These are phyloP conservation scores for Drosophila tripunctata DNA, from an alignment of 2,888 invertebrate species.

Conservation along the genomic window DNA sequence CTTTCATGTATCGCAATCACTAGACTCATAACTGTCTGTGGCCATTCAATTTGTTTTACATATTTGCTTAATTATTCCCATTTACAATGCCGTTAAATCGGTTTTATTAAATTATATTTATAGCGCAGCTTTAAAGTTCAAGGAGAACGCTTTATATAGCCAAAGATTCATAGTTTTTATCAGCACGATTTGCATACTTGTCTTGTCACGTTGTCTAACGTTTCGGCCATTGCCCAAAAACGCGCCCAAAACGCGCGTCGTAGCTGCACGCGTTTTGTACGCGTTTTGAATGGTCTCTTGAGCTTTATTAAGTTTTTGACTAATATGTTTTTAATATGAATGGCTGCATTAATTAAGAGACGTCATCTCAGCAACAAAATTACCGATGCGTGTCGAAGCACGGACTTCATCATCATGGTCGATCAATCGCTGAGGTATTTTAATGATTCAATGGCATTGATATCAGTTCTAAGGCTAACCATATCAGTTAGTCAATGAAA, in stretches of 20 bases:
- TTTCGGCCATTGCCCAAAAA: conserved; percentile 23
- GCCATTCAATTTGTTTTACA: not conserved
- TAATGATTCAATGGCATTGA: conserved; percentile 47
- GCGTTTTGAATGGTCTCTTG: conserved; percentile 27
- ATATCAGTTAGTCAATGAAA: conserved; percentile 38
- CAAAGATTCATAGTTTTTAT: conserved; percentile 11
- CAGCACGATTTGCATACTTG: conserved; percentile 56
- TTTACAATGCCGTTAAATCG: conserved; percentile 35
- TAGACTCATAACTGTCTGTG: conserved; percentile 14
- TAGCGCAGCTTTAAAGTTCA: conserved; percentile 67
- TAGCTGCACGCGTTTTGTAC: conserved; percentile 29
- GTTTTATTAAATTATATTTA: conserved; percentile 34
- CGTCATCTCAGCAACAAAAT: conserved; percentile 27
- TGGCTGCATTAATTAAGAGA: conserved; percentile 42
- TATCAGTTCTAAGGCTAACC: conserved; percentile 46
- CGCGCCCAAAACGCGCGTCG: conserved; percentile 19
- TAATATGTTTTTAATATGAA: conserved; percentile 73
- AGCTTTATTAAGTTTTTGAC: conserved; percentile 42
- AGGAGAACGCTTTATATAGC: conserved; percentile 51
- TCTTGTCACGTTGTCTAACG: conserved; percentile 13
- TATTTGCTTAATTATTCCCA: conserved; percentile 13
- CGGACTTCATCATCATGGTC: conserved; percentile 40
- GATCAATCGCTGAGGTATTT: conserved; percentile 11
- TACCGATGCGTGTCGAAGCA: conserved; percentile 45
- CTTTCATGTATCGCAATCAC: conserved; percentile 2